These are phyloP conservation scores for Anabacerthia variegaticeps DNA, from an alignment of 2,797 vertebrate genomes.

Conservation along the genomic window DNA sequence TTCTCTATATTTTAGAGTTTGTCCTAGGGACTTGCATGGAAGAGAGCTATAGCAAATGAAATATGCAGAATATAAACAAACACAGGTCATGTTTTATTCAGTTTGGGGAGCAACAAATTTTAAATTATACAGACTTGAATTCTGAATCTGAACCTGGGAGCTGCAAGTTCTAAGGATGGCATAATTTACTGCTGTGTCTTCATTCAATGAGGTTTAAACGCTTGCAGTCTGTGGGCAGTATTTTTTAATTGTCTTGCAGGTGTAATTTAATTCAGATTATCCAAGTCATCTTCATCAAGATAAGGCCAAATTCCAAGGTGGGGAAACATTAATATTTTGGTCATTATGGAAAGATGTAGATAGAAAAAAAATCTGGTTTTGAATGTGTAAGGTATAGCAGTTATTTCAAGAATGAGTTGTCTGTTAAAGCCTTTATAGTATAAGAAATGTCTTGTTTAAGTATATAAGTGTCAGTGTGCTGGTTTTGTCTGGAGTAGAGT, in stretches of 20 bases:
- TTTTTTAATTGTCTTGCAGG: background rate
- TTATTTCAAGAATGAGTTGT: background rate
- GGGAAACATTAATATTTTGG: background rate
- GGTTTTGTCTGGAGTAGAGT: background rate
- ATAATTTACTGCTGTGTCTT: background rate
- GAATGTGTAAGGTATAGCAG: background rate
- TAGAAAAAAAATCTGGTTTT: background rate
- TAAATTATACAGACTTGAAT: background rate
- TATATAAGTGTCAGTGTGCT: background rate
- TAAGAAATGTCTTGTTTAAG: background rate
- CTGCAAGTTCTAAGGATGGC: background rate
- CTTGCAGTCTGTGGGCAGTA: background rate
- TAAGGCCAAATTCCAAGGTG: background rate
- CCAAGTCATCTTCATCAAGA: background rate
- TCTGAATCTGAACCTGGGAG: background rate
- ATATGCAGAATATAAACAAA: conserved; percentile 1
- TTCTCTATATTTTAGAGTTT: background rate
- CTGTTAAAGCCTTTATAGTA: background rate
- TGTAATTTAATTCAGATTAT: background rate
- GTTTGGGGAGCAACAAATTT: background rate
- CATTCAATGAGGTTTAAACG: background rate
- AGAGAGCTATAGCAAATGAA: background rate
- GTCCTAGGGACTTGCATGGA: background rate
- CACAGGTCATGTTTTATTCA: conserved; percentile 34
- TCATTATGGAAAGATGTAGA: background rate